phyloP scores from a whole-genome alignment of 2,797 vertebrate species.

The Lemur catta region DNA sequence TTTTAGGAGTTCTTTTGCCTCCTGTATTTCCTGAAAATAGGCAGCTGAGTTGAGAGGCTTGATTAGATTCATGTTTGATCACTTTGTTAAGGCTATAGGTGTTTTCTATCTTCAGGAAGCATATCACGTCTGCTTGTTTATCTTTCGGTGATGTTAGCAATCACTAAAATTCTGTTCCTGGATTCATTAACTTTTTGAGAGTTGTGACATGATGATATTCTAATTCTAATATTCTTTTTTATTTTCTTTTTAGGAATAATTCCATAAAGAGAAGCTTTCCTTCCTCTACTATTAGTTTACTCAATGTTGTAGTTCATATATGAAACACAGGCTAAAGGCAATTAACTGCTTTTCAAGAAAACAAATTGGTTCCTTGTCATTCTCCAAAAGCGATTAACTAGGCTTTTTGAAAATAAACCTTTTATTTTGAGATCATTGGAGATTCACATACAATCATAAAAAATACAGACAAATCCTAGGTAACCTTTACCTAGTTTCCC shows the following conservation, averaged over 20 bases:
- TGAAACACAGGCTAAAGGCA: background rate
- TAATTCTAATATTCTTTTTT: background rate
- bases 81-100: background rate
- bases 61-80: background rate
- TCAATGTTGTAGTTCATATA: background rate
- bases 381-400: background rate
- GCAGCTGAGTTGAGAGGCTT: background rate
- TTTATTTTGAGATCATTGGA: background rate
- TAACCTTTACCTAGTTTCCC: background rate
- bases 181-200: background rate
- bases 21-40: background rate
- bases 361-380: background rate
- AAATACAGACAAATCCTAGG: background rate
- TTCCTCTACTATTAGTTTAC: background rate
- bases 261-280: background rate
- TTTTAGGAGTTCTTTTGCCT: background rate
- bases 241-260: background rate
- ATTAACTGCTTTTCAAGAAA: background rate
- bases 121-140: background rate
- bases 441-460: background rate
- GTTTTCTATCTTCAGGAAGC: background rate
- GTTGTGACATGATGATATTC: background rate
- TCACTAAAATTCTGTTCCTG: background rate
- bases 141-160: background rate
- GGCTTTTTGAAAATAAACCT: background rate